These are phyloP conservation scores for Meloidogyne hapla DNA, from an alignment of 1,140 invertebrate species.

Conservation along the genomic window DNA sequence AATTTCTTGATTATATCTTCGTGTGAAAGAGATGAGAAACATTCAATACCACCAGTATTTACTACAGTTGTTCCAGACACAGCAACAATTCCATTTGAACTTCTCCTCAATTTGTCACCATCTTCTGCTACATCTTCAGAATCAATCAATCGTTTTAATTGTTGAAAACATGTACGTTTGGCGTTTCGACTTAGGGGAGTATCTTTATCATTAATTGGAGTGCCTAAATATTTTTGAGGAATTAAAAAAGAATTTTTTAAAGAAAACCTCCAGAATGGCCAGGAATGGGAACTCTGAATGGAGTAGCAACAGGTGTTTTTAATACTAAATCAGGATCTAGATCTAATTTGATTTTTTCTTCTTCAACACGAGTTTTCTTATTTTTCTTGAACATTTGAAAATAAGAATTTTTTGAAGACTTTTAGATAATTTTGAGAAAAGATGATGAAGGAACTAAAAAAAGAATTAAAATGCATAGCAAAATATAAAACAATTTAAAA, in stretches of 20 bases:
- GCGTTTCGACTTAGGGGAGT: not conserved
- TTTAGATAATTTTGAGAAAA: no score
- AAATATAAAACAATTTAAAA: no score
- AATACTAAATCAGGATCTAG: conserved; percentile 7
- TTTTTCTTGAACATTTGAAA: not conserved
- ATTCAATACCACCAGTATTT: not conserved
- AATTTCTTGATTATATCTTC: conserved; percentile 58
- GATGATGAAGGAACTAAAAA: no score
- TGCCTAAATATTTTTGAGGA: not conserved
- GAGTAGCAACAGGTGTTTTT: conserved; percentile 21
- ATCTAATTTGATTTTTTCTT: conserved; percentile 20
- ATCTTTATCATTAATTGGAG: not conserved
- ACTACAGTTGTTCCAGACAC: not conserved
- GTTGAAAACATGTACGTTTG: not conserved
- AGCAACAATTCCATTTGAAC: not conserved
- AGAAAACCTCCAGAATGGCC: not conserved
- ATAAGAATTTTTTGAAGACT: no score
- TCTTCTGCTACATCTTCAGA: not conserved
- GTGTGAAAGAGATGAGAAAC: conserved; percentile 24
- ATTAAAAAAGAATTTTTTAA: not conserved
- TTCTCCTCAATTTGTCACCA: not conserved
- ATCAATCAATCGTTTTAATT: not conserved
- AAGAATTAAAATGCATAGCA: no score
- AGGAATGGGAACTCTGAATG: conserved; percentile 16
- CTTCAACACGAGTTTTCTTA: not conserved